A percentile compares a stretch with the other conserved stretches of the same genome.
Conservation (phyloP, 2,888 invertebrate genomes). For the Cartodere bifasciata region DNA sequence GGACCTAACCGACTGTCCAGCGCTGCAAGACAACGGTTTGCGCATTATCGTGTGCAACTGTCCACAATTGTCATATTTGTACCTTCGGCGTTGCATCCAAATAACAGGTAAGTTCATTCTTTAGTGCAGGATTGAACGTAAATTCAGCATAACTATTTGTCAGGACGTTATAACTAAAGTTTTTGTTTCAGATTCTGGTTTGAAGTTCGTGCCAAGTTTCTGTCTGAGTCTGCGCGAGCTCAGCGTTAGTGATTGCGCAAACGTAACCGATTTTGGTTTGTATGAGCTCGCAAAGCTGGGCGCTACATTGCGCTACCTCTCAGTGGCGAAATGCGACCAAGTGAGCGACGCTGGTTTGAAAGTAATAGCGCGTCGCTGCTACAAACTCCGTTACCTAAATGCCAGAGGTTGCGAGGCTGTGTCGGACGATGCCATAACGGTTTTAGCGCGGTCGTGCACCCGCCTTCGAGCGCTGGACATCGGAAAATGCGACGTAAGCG, state of each 20-base stretch:
- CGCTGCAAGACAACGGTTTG: conserved; percentile 73
- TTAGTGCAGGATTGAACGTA: too few species aligned
- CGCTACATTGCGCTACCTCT: conserved; percentile 79
- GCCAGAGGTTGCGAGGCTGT: conserved; percentile 87
- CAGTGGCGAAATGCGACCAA: conserved; percentile 87
- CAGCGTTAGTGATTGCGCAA: conserved; percentile 80
- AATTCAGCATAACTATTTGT: neutral
- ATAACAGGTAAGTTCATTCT: conserved; percentile 53
- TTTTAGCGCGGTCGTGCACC: conserved; percentile 74
- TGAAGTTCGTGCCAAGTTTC: conserved; percentile 85
- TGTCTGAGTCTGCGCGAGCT: conserved; percentile 74
- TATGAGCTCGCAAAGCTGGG: conserved; percentile 82
- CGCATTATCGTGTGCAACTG: conserved; percentile 76
- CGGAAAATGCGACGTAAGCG: conserved; percentile 88
- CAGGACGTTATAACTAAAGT: conserved; percentile 2
- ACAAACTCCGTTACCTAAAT: conserved; percentile 79
- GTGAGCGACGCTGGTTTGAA: conserved; percentile 83
- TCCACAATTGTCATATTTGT: conserved; percentile 75
- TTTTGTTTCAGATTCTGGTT: conserved; percentile 58
- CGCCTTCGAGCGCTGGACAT: conserved; percentile 77
- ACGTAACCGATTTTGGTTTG: conserved; percentile 81
- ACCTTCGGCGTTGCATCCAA: conserved; percentile 75
- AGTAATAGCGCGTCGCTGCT: conserved; percentile 76
- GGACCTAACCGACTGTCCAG: conserved; percentile 81
- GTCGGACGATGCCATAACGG: conserved; percentile 84